Percentiles rank a stretch among this genome's conserved stretches.
phyloP scores from a whole-genome alignment of 2,797 vertebrate species.

The Heterohyrax brucei region DNA sequence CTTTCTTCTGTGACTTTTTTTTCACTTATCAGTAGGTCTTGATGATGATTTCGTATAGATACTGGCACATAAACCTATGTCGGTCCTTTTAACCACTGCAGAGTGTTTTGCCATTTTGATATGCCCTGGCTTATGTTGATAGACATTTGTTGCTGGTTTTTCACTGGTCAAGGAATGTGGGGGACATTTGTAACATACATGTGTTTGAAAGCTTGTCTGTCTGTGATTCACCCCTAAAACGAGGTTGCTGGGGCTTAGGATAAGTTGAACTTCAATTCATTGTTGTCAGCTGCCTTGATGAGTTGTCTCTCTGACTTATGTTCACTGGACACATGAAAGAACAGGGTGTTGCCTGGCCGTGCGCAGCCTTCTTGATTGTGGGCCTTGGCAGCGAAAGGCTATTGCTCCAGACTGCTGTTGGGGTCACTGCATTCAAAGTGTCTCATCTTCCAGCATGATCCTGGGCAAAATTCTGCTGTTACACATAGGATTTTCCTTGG shows the following conservation, averaged over 20 bases:
- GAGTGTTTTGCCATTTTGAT: constrained; percentile 15
- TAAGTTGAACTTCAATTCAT: not conserved
- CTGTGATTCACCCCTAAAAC: not conserved
- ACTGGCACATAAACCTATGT: constrained; percentile 47
- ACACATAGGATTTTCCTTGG: not conserved
- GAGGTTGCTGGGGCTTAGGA: not conserved
- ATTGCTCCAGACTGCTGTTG: too few relatives aligned
- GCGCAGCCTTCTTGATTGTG: too few relatives aligned
- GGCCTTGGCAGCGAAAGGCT: too few relatives aligned
- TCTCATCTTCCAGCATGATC: not conserved
- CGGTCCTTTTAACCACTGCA: not conserved
- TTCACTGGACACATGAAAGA: too few relatives aligned
- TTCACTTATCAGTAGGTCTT: not conserved
- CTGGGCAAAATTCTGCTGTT: not conserved
- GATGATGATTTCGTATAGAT: constrained; percentile 25
- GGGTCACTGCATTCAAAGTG: too few relatives aligned
- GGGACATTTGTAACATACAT: not conserved
- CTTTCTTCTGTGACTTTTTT: constrained; percentile 42
- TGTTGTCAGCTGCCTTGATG: too few relatives aligned
- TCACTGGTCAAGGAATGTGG: not conserved
- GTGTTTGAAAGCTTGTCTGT: not conserved
- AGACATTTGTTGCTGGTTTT: not conserved
- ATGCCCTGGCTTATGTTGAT: not conserved
- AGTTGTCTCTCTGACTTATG: too few relatives aligned
- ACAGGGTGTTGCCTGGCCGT: too few relatives aligned